Evolutionary conservation across 2,888 invertebrate genomes (phyloP), one percentile per base, ranked within the genome.

Genomic region (Thereva unica): DNA sequence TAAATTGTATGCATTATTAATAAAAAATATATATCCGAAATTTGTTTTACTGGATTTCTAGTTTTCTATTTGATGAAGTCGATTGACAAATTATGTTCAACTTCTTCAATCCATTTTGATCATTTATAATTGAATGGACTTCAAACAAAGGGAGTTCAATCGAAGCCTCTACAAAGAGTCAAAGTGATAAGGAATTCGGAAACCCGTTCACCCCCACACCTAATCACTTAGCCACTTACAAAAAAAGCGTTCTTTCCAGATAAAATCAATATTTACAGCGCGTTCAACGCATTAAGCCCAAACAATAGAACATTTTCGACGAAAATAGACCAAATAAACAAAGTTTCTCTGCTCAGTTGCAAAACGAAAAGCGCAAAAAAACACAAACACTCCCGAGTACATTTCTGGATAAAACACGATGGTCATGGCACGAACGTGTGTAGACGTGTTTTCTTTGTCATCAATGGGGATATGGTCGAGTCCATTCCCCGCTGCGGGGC

Each of bases 381-480:
- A 40, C 65, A 57, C 53, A 61, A 64, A 53, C 56, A 52, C 40
- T 47, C 57, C 61, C 10, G 49, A 66, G 49, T 50, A 53, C 63
- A 41, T 67, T 61, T 54, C 54, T 65, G 69, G 59, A 50, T 65
- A 61, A 52, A 55, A 66, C 61, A 65, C 64, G 69, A 65, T 67
- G 61, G 61, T 41, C 23, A 23, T 23, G 37, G 59, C 52, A 57
- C 50, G 52, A 57, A 66, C 69, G 61, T 65, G 52, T 45, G 45
- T 54, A 49, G 54, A 50, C 55, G 42, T 45, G 63, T 65, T 66
- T 69, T 66, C 66, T 69, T 68, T 69, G 69, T 69, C 69, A 69
- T 69, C 69, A 69, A 69, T 69, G 69, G 66, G 68, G 56, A 54
- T 50, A 45, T 38, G 54, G 68, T 40, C 67, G 66, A 57, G 55